These are phyloP conservation scores for Thamnaconus septentrionalis DNA, from an alignment of 2,113 vertebrate species.

Conservation along the genomic window DNA sequence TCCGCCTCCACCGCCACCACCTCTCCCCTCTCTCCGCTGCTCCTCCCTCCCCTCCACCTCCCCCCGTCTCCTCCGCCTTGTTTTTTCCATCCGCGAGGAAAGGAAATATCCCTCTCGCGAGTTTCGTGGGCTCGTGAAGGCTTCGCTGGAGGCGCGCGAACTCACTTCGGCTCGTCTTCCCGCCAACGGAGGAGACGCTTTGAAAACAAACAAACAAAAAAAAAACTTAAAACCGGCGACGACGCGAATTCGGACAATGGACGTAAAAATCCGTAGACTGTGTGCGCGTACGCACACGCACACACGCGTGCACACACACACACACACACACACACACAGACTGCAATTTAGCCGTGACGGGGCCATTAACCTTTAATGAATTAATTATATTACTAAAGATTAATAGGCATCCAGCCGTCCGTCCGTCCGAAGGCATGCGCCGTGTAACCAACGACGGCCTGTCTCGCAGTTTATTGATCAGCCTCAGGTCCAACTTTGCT, in stretches of 20 bases:
- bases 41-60: too few relatives aligned
- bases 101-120: conserved; percentile 72
- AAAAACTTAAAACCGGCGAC: too few relatives aligned
- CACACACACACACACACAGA: conserved; percentile 1
- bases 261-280: too few relatives aligned
- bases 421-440: neutral
- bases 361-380: conserved; percentile 51
- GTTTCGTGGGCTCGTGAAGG: conserved; percentile 55
- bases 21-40: too few relatives aligned
- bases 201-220: too few relatives aligned
- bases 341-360: neutral
- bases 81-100: conserved; percentile 71
- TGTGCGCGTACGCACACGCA: too few relatives aligned
- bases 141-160: conserved; percentile 63
- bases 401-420: conserved; percentile 12
- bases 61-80: conserved; percentile 39
- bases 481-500: too few relatives aligned
- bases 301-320: neutral
- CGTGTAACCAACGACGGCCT: too few relatives aligned
- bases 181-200: conserved; percentile 2
- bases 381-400: conserved; percentile 45
- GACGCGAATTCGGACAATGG: too few relatives aligned
- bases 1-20: conserved; percentile 2
- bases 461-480: too few relatives aligned
- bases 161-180: conserved; percentile 52